These are phyloP conservation scores for Nasonovia ribisnigri DNA, from an alignment of 2,888 invertebrate species.

Conservation along the genomic window DNA sequence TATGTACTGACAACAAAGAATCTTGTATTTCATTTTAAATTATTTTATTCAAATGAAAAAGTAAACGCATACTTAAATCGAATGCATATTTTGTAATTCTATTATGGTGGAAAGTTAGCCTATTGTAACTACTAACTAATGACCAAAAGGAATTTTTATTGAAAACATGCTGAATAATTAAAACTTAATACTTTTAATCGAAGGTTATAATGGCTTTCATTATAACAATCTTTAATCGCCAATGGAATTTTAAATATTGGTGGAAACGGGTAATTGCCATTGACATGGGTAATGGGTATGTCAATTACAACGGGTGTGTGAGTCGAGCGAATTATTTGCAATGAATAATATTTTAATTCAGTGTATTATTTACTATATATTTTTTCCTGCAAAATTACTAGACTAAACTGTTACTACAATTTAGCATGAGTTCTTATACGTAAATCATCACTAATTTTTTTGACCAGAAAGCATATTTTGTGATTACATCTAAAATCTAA, in stretches of 20 bases:
- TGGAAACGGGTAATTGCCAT: background rate
- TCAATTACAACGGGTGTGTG: background rate
- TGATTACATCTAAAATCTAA: no score
- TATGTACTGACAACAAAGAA: no score
- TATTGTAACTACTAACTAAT: background rate
- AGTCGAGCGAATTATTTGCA: background rate
- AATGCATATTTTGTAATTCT: no score
- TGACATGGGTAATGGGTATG: background rate
- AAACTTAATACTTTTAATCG: background rate
- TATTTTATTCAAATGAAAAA: no score
- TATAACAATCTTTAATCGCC: background rate
- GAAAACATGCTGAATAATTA: background rate
- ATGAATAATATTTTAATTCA: background rate
- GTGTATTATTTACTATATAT: background rate
- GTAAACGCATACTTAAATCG: no score
- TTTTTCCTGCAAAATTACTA: no score
- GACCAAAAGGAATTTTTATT: background rate
- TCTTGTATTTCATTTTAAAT: no score
- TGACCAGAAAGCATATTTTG: no score
- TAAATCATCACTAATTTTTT: no score
- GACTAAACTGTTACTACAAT: no score
- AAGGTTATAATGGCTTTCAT: background rate
- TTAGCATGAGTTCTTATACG: no score
- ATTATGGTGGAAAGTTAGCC: background rate
- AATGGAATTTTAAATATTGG: background rate